phyloP scores from a whole-genome alignment of 2,113 vertebrate genomes.

The Amazona guildingii region DNA sequence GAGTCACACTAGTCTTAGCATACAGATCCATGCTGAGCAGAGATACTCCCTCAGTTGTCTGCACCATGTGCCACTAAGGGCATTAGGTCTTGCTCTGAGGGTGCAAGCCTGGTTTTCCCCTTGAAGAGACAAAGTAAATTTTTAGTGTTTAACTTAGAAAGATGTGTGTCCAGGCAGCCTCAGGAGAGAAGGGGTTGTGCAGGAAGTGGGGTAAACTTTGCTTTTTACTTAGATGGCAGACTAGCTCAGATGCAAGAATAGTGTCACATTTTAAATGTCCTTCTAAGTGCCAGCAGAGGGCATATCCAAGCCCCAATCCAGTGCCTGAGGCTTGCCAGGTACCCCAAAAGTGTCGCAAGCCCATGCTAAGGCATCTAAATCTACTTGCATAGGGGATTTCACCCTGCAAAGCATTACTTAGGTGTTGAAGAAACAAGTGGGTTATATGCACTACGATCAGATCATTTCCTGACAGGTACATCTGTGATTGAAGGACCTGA shows the following conservation, averaged over 20 bases:
- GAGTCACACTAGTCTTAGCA: background rate
- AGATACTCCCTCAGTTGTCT: background rate
- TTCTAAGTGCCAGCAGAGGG: background rate
- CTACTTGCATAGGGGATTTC: background rate
- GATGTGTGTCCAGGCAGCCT: background rate
- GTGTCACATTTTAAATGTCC: background rate
- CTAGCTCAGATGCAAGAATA: background rate
- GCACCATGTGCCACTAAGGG: background rate
- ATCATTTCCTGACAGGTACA: background rate
- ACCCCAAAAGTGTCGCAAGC: background rate
- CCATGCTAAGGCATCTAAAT: background rate
- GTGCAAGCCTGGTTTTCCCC: background rate
- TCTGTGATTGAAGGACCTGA: background rate
- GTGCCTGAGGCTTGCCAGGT: background rate
- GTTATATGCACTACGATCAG: background rate
- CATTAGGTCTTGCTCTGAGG: background rate
- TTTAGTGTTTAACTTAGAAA: background rate
- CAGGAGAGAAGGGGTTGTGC: background rate
- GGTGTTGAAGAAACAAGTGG: background rate
- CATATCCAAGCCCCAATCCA: background rate
- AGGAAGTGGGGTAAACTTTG: background rate
- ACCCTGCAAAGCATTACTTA: background rate
- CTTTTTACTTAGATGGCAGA: background rate
- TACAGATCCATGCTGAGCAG: no score
- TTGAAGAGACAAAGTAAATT: background rate